These are phyloP conservation scores for Agonopterix arenella DNA, from an alignment of 2,888 invertebrate genomes.

Conservation along the genomic window DNA sequence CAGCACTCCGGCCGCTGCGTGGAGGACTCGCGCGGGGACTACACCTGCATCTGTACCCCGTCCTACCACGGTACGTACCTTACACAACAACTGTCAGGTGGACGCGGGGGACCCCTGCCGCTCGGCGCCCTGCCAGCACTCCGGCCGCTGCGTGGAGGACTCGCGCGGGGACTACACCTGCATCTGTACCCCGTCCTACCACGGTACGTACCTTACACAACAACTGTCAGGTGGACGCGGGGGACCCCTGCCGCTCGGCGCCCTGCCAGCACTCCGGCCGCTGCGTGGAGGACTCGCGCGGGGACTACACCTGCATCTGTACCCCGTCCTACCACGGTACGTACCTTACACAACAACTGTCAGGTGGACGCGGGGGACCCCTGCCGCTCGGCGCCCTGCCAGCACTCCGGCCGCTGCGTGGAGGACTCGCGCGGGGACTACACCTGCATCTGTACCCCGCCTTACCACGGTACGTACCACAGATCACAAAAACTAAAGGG, in stretches of 20 bases:
- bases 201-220: slow-evolving; percentile 69
- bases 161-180: slow-evolving; percentile 83
- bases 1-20: slow-evolving; percentile 83
- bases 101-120: slow-evolving; percentile 86
- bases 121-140: slow-evolving; percentile 83
- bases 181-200: slow-evolving; percentile 80
- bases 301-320: slow-evolving; percentile 85
- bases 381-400: slow-evolving; percentile 82
- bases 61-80: slow-evolving; percentile 77
- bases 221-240: slow-evolving; percentile 90
- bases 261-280: slow-evolving; percentile 85
- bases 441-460: slow-evolving; percentile 81
- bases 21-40: slow-evolving; percentile 81
- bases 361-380: slow-evolving; percentile 88
- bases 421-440: slow-evolving; percentile 82
- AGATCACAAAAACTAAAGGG: slow-evolving; percentile 85
- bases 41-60: slow-evolving; percentile 81
- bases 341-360: slow-evolving; percentile 80
- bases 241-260: slow-evolving; percentile 81
- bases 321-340: slow-evolving; percentile 79
- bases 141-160: slow-evolving; percentile 82
- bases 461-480: slow-evolving; percentile 75
- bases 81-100: slow-evolving; percentile 86
- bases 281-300: slow-evolving; percentile 80
- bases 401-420: slow-evolving; percentile 82